Evolutionary conservation across 2,797 vertebrate genomes (phyloP), one percentile per base, ranked within the genome.

Genomic region (Echeneis naucrates): DNA sequence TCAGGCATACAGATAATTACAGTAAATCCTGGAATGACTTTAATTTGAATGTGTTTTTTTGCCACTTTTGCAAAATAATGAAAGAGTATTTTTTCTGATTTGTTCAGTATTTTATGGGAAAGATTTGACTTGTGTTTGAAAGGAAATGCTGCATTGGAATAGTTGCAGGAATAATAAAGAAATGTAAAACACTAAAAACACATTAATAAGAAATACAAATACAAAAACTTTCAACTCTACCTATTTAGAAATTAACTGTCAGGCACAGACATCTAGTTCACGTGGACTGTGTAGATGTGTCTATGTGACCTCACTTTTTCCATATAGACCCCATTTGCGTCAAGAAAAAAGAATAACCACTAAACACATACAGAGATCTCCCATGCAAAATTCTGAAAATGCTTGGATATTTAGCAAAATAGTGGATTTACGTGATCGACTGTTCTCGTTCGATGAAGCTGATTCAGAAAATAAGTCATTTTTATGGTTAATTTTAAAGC

Each of bases 401-500:
- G 4, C 13, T 19, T 56, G 26, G 3, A 32, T 23, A 10, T 33
- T 16, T 16, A 12, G 30, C 23, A 37, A 37, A 51, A 9, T 4
- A 50, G 1, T 5, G 8, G 4, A 4, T 27, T 73, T 9, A n/a
- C 35, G 35, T 38, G 4, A 26, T 56, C 27, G n/a, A n/a, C n/a
- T n/a, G n/a, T n/a, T 26, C 26, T 56, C 16, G 40, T 12, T 12
- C 4, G 2, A 21, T 4, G 9, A 45, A 56, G 4, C 32, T 26
- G 38, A 50, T 24, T 0, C 44, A 63, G 40, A 44, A 42, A 57
- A 33, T 2, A 37, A 8, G 24, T 38, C 5, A 37, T 30, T 35
- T 23, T 50, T 40, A n/a, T 26, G 47, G 52, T 51, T 61, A 47
- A 27, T 62, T 38, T 63, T 70, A 33, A 58, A 58, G 30, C 54